Evolutionary conservation across 2,888 invertebrate species (phyloP), one percentile per base, ranked within the genome.

Genomic region (Lobophora halterata): DNA sequence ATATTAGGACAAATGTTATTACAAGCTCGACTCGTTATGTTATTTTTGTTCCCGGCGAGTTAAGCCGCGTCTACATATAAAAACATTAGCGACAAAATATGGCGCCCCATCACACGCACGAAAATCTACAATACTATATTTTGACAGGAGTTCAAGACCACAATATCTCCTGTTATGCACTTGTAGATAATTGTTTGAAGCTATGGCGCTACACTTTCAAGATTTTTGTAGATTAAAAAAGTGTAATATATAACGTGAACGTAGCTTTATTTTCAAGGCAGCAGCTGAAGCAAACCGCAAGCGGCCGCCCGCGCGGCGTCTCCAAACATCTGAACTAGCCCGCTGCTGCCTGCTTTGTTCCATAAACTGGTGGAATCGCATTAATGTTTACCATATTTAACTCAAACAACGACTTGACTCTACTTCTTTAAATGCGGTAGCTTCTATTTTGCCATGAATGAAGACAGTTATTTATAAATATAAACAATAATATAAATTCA

Each of bases 1-100:
- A 82, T 83, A 82, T 82, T 83, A 79, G 80, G 80, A 80, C 85
- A 79, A 81, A 83, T 83, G 81, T 85, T 85, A 79, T 83, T 82
- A 82, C 81, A 82, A 85, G 82, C 79, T 62, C 65, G 65, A 76
- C 74, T 76, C 78, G 74, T 78, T 74, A 73, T 79, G 82, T 81
- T 85, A 85, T 85, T 85, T 85, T 82, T 77, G 76, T 79, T 64
- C 73, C 72, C 70, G 72, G 65, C 56, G 65, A 59, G 61, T 66
- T 65, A 65, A 65, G 65, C 39, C 28, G 12, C 7, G 28, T 30
- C 30, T 29, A 29, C 23, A 16, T 17, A 21, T 18, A 28, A 12
- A 28, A 28, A 35, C 32, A 33, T 19, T 33, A 6, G 19, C 19
- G 6, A 14, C 20, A n/a, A n/a, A n/a, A n/a, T n/a, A n/a, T n/a